These are phyloP conservation scores for Julus scanicus DNA, from an alignment of 2,888 invertebrate genomes.

Conservation along the genomic window DNA sequence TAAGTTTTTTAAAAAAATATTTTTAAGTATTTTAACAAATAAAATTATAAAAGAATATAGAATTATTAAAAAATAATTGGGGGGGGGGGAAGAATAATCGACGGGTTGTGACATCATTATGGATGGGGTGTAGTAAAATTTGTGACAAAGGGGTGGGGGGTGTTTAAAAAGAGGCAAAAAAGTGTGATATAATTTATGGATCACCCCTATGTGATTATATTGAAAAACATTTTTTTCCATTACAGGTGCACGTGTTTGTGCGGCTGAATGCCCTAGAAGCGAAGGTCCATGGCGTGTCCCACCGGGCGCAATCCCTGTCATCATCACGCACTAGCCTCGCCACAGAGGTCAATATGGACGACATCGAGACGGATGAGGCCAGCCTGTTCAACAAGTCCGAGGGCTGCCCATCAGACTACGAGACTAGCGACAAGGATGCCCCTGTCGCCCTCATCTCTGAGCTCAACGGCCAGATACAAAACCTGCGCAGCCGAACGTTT, in stretches of 20 bases:
- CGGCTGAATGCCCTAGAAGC: constrained; percentile 47
- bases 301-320: constrained; percentile 40
- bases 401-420: constrained; percentile 8
- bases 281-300: constrained; percentile 35
- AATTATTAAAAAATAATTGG: no score
- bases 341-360: constrained; percentile 7
- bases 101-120: no score
- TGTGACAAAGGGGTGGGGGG: no score
- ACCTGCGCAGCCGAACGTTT: neutral
- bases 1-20: no score
- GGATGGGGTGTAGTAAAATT: no score
- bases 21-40: no score
- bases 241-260: constrained; percentile 47
- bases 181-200: no score
- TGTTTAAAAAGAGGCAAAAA: no score
- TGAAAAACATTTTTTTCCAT: no score
- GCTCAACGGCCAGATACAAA: neutral
- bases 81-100: no score
- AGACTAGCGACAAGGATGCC: constrained; percentile 46
- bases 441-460: constrained; percentile 48
- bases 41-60: no score
- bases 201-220: no score
- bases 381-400: constrained; percentile 29
- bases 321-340: neutral
- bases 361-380: neutral